Evolutionary conservation across 2,797 vertebrate species (phyloP).

Genomic region (Calcarius lapponicus): DNA sequence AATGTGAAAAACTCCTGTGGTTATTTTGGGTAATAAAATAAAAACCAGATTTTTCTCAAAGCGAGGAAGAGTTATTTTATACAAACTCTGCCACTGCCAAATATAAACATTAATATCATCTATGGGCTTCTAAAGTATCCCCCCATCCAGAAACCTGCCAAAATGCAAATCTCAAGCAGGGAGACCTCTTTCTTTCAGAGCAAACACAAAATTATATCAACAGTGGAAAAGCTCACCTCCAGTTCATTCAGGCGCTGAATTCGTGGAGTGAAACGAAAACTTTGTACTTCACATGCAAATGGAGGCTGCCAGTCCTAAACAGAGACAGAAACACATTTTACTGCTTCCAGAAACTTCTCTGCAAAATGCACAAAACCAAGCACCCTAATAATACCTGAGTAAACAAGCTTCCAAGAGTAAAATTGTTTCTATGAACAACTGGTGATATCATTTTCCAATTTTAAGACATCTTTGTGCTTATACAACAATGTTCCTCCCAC

Average conservation of each 20-base stretch:
- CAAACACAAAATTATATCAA: not conserved
- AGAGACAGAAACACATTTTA: slow-evolving; percentile 34
- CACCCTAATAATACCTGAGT: not conserved
- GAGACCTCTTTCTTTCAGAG: not conserved
- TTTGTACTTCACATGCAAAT: slow-evolving; percentile 96
- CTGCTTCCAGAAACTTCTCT: not conserved
- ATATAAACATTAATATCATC: not conserved
- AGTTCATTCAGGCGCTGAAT: slow-evolving; percentile 97
- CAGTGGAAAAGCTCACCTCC: slow-evolving; percentile 82
- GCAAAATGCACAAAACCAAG: not conserved
- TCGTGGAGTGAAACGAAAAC: slow-evolving; percentile 94
- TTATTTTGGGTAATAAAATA: slow-evolving; percentile 52
- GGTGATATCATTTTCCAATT: not conserved
- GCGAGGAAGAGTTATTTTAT: not conserved
- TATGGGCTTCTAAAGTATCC: not conserved
- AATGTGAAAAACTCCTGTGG: slow-evolving; percentile 10
- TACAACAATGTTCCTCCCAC: not conserved
- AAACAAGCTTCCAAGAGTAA: not conserved
- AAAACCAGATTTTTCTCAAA: slow-evolving; percentile 21
- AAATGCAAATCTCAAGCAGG: not conserved
- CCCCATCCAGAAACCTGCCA: slow-evolving; percentile 1
- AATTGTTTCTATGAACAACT: not conserved
- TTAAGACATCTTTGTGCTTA: not conserved
- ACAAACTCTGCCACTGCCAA: not conserved
- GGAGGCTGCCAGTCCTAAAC: slow-evolving; percentile 97